Evolutionary conservation across 64 coral and sea anemone species (phyloP).

Genomic region (Pocillopora verrucosa): DNA sequence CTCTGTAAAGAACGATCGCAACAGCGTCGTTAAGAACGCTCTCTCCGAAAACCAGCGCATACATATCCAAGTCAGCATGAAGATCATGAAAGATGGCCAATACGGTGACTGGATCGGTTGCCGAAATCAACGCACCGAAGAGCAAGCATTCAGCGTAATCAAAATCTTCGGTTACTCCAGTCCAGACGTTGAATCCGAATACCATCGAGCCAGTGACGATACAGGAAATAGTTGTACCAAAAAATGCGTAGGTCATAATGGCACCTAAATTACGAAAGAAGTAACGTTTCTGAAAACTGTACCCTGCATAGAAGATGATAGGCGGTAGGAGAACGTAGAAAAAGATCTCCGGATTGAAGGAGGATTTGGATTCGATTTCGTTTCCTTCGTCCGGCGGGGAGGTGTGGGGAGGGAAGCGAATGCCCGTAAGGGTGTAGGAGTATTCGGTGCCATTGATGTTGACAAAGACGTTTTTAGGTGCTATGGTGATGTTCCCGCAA

Average conservation of each 20-base stretch:
- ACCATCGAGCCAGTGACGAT: constrained; percentile 80
- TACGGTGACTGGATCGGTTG: constrained; percentile 91
- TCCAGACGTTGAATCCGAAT: constrained; percentile 90
- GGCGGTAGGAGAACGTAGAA: constrained; percentile 94
- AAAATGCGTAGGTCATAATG: constrained; percentile 95
- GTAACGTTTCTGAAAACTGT: constrained; percentile 97
- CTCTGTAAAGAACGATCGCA: constrained; percentile 89
- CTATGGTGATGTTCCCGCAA: constrained; percentile 87
- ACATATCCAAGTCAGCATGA: constrained; percentile 95
- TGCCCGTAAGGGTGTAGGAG: constrained; percentile 87
- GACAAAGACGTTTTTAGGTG: constrained; percentile 82
- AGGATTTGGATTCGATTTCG: constrained; percentile 87
- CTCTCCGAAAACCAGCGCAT: constrained; percentile 94
- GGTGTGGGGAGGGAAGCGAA: constrained; percentile 79
- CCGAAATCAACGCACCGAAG: constrained; percentile 91
- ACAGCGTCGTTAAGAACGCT: constrained; percentile 97
- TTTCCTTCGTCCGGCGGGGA: constrained; percentile 74
- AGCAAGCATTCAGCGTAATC: constrained; percentile 95
- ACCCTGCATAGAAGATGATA: constrained; percentile 93
- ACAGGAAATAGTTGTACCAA: constrained; percentile 94
- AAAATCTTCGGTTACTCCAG: constrained; percentile 75
- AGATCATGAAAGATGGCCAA: constrained; percentile 94
- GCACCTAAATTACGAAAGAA: constrained; percentile 97
- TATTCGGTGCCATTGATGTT: constrained; percentile 97
- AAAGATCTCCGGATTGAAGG: constrained; percentile 97